Conservation (phyloP, 2,888 invertebrate genomes). For the Ligdia adustata region DNA sequence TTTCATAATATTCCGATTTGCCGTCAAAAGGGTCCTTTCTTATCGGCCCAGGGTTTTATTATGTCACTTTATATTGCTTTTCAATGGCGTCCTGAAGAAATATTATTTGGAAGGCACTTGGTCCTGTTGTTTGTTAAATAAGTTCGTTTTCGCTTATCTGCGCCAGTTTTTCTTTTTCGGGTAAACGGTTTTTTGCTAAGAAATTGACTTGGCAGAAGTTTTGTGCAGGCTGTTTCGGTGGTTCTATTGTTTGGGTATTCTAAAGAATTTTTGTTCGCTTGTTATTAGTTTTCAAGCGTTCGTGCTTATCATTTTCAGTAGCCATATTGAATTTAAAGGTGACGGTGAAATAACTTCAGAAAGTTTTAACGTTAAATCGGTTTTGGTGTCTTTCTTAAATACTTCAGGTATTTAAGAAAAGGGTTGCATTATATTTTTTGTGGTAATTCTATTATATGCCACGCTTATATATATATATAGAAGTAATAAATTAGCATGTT, state of each 20-base stretch:
- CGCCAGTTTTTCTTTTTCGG: conserved; percentile 15
- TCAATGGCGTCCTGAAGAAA: conserved; percentile 29
- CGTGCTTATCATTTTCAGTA: no score
- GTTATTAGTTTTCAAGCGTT: conserved; percentile 4
- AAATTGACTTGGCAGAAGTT: conserved; percentile 7
- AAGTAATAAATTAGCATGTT: no score
- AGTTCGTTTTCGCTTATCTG: conserved; percentile 22
- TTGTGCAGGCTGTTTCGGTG: conserved; percentile 1
- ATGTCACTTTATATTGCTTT: conserved; percentile 36
- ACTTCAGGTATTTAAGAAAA: no score
- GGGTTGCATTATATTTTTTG: no score
- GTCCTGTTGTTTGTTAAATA: conserved; percentile 24
- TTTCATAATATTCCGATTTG: conserved; percentile 39
- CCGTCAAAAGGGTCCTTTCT: conserved; percentile 35
- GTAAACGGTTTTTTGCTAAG: conserved; percentile 11
- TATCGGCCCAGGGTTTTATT: conserved; percentile 38
- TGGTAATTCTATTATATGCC: no score
- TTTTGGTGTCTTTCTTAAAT: no score
- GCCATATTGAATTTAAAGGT: no score
- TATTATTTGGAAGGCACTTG: conserved; percentile 23
- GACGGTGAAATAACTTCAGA: no score
- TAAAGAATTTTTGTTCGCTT: conserved; percentile 1
- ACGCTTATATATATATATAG: no score
- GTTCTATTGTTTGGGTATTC: conserved; percentile 2
- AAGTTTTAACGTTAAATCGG: no score